Evolutionary conservation across 1,140 invertebrate species (phyloP).

Genomic region (Globodera rostochiensis): DNA sequence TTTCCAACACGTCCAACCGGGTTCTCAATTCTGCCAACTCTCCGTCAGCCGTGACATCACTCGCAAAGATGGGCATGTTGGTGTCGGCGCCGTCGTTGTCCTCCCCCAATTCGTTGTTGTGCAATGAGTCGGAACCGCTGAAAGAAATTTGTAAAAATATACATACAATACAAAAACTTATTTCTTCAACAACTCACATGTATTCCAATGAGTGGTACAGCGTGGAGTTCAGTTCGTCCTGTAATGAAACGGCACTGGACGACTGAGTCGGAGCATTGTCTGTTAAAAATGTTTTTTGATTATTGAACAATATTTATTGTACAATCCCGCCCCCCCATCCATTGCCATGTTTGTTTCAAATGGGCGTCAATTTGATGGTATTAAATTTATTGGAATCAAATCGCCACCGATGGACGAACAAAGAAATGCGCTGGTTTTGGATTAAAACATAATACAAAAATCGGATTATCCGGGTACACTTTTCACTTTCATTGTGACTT

Average conservation of each 20-base stretch:
- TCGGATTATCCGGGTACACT: no score
- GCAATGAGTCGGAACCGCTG: not conserved
- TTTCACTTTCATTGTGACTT: no score
- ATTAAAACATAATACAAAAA: no score
- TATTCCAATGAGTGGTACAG: not conserved
- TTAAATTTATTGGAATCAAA: not conserved
- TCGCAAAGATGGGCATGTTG: not conserved
- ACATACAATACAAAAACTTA: not conserved
- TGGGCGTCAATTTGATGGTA: not conserved
- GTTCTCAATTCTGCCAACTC: slow-evolving; percentile 19
- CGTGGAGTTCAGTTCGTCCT: slow-evolving; percentile 24
- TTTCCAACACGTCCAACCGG: slow-evolving; percentile 14
- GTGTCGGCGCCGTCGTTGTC: not conserved
- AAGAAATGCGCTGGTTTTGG: no score
- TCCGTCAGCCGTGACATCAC: not conserved
- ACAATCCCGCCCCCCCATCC: not conserved
- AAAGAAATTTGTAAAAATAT: not conserved
- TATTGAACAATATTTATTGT: not conserved
- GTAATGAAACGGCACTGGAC: slow-evolving; percentile 12
- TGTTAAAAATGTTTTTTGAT: no score
- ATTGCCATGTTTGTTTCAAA: not conserved
- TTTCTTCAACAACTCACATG: not conserved
- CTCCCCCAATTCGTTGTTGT: not conserved
- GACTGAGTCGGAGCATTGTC: not conserved
- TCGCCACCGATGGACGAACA: no score